A percentile compares a stretch with the other conserved stretches of the same genome.
These are phyloP conservation scores for Lepeophtheirus nordmannii DNA, from an alignment of 2,888 invertebrate genomes.

Conservation along the genomic window DNA sequence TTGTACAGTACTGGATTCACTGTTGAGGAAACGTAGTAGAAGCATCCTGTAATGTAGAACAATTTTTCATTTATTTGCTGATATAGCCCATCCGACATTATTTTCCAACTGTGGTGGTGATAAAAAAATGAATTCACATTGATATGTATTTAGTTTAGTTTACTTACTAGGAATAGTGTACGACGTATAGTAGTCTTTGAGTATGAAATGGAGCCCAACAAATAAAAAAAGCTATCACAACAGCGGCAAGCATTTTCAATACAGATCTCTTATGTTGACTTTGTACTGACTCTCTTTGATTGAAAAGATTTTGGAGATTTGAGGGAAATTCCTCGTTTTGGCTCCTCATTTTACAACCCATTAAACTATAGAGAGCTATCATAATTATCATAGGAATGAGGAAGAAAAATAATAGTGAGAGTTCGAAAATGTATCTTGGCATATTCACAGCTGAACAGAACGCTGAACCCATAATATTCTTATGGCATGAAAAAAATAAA, in stretches of 20 bases:
- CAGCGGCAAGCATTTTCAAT: conserved; percentile 51
- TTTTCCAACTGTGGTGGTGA: conserved; percentile 6
- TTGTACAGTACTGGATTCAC: conserved; percentile 75
- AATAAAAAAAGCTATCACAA: conserved; percentile 79
- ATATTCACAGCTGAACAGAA: conserved; percentile 49
- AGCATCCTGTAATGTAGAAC: conserved; percentile 58
- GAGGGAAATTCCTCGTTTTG: neutral
- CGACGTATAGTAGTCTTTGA: conserved; percentile 67
- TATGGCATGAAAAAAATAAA: too few species aligned
- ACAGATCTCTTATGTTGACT: neutral
- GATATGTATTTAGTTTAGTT: too few species aligned
- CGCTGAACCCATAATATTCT: conserved; percentile 47
- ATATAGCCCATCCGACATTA: conserved; percentile 21
- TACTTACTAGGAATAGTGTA: conserved; percentile 35
- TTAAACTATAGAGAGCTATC: conserved; percentile 32
- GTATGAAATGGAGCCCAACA: conserved; percentile 95
- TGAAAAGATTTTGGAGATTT: neutral
- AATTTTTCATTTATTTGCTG: conserved; percentile 49
- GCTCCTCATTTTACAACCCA: conserved; percentile 27
- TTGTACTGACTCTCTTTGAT: neutral
- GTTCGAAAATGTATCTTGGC: conserved; percentile 30
- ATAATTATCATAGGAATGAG: conserved; percentile 35
- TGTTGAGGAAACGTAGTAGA: conserved; percentile 66
- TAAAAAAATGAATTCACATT: conserved; percentile 1
- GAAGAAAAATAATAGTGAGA: conserved; percentile 35